A percentile compares a stretch with the other conserved stretches of the same genome.
Evolutionary conservation across 2,797 vertebrate genomes (phyloP).

Genomic region (Muscicapa comitata): DNA sequence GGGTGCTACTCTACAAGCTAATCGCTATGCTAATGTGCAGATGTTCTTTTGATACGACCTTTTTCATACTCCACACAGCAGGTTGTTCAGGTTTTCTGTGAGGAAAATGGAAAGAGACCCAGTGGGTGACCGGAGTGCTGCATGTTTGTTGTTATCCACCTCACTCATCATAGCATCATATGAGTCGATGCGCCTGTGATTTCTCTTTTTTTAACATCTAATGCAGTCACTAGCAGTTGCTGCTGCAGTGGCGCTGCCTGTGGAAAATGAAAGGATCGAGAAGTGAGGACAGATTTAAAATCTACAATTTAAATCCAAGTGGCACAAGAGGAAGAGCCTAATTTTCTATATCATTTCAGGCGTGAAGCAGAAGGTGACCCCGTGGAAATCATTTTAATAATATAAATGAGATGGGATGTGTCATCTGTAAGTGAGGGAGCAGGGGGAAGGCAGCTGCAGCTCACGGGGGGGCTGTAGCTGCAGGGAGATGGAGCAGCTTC

Average conservation of each 20-base stretch:
- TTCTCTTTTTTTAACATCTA: not conserved
- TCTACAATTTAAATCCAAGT: not conserved
- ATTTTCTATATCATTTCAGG: not conserved
- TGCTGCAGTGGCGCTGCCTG: not conserved
- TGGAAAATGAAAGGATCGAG: not conserved
- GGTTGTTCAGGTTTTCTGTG: not conserved
- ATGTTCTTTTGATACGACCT: not conserved
- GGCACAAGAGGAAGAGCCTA: not conserved
- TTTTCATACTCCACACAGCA: not conserved
- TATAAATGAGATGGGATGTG: not conserved
- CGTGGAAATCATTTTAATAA: not conserved
- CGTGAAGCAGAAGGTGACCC: not conserved
- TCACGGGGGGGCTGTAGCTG: not conserved
- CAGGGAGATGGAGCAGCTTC: not conserved
- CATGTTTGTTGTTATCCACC: not conserved
- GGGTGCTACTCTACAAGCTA: not conserved
- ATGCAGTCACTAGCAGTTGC: not conserved
- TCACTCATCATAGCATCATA: not conserved
- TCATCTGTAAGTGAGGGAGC: not conserved
- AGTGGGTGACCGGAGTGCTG: not conserved
- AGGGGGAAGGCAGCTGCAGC: not conserved
- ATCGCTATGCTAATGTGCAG: not conserved
- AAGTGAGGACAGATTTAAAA: not conserved
- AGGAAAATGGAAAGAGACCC: constrained; percentile 16
- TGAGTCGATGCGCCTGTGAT: not conserved